phyloP scores from a whole-genome alignment of 2,888 invertebrate genomes.

The Aphodius sticticus region DNA sequence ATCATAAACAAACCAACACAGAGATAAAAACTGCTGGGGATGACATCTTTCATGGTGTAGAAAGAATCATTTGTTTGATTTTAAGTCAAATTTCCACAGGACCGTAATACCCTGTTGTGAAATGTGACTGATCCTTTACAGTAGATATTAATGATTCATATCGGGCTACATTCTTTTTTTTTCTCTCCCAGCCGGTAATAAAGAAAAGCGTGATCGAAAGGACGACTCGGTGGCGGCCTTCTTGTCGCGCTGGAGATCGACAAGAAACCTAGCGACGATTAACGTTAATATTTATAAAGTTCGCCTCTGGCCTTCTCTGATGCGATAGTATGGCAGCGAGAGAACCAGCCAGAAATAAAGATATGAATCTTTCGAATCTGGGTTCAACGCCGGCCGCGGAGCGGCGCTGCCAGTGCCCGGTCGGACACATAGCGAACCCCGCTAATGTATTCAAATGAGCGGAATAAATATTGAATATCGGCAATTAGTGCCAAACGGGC shows the following conservation, averaged over 20 bases:
- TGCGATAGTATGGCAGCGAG: background rate
- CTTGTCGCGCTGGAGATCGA: background rate
- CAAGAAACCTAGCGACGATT: background rate
- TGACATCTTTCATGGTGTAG: too few species aligned
- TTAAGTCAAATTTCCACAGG: too few species aligned
- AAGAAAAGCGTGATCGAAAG: background rate
- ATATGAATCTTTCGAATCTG: background rate
- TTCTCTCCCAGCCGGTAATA: background rate
- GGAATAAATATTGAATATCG: conserved; percentile 4
- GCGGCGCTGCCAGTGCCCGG: background rate
- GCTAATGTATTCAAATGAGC: conserved; percentile 4
- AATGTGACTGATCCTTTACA: background rate
- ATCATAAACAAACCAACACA: too few species aligned
- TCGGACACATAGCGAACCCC: background rate
- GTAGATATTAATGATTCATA: background rate
- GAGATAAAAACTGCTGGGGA: too few species aligned
- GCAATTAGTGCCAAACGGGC: background rate
- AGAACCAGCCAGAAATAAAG: conserved; percentile 4
- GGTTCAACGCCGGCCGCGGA: background rate
- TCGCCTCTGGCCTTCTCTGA: background rate
- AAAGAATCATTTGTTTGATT: too few species aligned
- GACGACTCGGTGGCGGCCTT: background rate
- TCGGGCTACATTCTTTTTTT: background rate
- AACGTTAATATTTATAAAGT: background rate
- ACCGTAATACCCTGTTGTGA: background rate